Conservation (phyloP, 1,140 invertebrate genomes). For the Pogonomyrmex barbatus region DNA sequence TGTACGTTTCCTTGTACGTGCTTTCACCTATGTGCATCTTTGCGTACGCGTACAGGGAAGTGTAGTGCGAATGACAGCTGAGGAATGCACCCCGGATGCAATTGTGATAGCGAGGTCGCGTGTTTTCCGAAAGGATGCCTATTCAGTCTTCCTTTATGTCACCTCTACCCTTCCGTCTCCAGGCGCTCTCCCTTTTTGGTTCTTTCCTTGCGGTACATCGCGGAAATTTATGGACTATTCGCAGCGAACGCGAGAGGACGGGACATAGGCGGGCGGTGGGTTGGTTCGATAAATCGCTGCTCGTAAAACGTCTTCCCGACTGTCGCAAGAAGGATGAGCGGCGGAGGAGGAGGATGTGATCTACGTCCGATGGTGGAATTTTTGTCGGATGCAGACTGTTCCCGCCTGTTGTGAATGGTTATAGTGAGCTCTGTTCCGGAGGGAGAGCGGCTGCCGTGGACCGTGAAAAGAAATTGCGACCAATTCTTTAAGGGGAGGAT, state of each 20-base stretch:
- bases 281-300: constrained; percentile 78
- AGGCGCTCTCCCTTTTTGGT: constrained; percentile 61
- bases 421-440: constrained; percentile 34
- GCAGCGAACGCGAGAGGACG: constrained; percentile 65
- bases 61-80: constrained; percentile 73
- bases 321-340: constrained; percentile 54
- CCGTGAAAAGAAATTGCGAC: constrained; percentile 61
- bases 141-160: constrained; percentile 66
- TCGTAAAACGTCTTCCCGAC: constrained; percentile 76
- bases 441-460: constrained; percentile 23
- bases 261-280: constrained; percentile 39
- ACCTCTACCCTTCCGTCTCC: constrained; percentile 9
- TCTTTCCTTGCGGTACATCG: constrained; percentile 76
- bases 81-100: constrained; percentile 68
- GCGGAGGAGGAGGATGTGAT: constrained; percentile 51
- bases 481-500: constrained; percentile 52
- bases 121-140: constrained; percentile 58
- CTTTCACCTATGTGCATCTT: not conserved
- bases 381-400: constrained; percentile 61
- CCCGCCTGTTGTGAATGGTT: constrained; percentile 57
- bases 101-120: constrained; percentile 63
- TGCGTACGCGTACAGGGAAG: not conserved
- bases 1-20: not conserved
- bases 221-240: constrained; percentile 78
- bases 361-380: constrained; percentile 69